These are phyloP conservation scores for Peromyscus nudipes DNA, from an alignment of 2,797 vertebrate species.

Conservation along the genomic window DNA sequence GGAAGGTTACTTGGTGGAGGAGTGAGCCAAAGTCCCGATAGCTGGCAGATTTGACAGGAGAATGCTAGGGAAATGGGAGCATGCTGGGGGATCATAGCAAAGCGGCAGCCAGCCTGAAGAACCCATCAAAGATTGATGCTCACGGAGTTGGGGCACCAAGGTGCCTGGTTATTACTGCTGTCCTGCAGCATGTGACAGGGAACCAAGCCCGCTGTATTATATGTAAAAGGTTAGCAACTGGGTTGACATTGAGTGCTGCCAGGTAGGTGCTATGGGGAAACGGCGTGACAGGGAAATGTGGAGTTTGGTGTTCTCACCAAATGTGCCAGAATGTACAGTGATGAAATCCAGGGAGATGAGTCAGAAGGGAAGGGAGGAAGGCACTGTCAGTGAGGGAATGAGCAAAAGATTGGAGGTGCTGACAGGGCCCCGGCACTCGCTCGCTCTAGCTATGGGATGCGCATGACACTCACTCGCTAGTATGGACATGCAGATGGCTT, in stretches of 20 bases:
- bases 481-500: not conserved
- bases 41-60: not conserved
- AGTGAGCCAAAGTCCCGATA: not conserved
- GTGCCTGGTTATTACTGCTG: not conserved
- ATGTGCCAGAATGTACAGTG: not conserved
- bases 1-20: not conserved
- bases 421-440: not conserved
- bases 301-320: not conserved
- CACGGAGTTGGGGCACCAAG: not conserved
- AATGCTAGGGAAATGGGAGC: not conserved
- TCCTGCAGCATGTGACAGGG: not conserved
- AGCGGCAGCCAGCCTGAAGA: not conserved
- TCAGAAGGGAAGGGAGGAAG: not conserved
- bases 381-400: not conserved
- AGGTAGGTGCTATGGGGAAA: not conserved
- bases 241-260: not conserved
- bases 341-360: not conserved
- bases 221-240: not conserved
- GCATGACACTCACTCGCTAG: not conserved
- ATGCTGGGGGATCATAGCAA: not conserved
- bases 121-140: not conserved
- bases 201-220: not conserved
- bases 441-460: not conserved
- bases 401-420: not conserved
- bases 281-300: not conserved